These are phyloP conservation scores for Myxocyprinus asiaticus DNA, from an alignment of 2,113 vertebrate genomes.

Conservation along the genomic window DNA sequence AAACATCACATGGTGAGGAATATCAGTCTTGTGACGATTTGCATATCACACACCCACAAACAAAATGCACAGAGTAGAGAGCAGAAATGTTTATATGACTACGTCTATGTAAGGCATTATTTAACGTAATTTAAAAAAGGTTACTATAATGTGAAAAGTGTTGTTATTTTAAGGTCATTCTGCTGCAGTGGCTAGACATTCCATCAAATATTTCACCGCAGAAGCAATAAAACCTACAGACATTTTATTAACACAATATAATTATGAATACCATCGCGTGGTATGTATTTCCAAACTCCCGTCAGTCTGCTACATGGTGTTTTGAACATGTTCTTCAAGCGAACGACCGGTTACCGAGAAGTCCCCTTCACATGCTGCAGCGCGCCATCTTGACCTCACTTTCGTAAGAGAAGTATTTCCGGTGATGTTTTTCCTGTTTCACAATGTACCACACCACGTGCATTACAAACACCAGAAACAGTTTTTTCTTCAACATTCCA, in stretches of 20 bases:
- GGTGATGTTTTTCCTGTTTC: conserved; percentile 35
- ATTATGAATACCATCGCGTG: rapidly evolving
- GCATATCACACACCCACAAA: background rate
- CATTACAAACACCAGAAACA: no score
- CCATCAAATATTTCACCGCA: background rate
- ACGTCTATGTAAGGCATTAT: background rate
- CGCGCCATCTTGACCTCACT: conserved; percentile 72
- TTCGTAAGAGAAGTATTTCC: conserved; percentile 58
- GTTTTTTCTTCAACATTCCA: no score
- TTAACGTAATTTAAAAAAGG: no score
- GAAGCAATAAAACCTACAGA: no score
- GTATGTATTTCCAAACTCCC: conserved; percentile 54
- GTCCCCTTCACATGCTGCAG: conserved; percentile 68
- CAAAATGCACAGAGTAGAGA: background rate
- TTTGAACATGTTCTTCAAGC: conserved; percentile 71
- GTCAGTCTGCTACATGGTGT: conserved; percentile 68
- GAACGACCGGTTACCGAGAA: conserved; percentile 49
- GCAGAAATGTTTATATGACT: background rate
- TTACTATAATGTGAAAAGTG: background rate
- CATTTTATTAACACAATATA: background rate
- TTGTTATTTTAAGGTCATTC: conserved; percentile 59
- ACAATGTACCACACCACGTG: background rate
- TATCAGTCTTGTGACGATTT: background rate
- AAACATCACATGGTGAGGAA: background rate
- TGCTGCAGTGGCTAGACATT: background rate